Evolutionary conservation across 2,888 invertebrate species (phyloP).

Genomic region (Mantis religiosa): DNA sequence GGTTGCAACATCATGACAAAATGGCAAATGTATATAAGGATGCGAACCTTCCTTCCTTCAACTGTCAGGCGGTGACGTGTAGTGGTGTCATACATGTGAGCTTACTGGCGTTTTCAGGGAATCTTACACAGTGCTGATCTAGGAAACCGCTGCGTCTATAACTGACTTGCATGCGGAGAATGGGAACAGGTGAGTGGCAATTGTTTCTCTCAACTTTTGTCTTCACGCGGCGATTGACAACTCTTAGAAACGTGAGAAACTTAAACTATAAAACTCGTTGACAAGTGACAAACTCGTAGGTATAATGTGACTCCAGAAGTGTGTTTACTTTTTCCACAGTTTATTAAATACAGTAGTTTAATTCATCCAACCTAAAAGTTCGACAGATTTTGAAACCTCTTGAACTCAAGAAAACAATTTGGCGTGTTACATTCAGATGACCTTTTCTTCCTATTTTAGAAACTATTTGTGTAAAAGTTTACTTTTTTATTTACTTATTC

Average conservation of each 20-base stretch:
- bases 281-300: no score
- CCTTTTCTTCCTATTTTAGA: no score
- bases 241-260: conserved; percentile 12
- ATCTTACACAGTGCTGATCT: neutral
- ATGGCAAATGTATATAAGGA: conserved; percentile 24
- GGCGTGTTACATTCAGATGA: no score
- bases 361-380: no score
- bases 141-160: neutral
- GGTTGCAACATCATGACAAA: conserved; percentile 17
- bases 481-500: no score
- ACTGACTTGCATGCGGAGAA: conserved; percentile 50
- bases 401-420: no score
- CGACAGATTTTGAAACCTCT: no score
- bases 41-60: neutral
- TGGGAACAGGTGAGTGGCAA: conserved; percentile 63
- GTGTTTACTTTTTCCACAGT: no score
- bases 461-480: no score
- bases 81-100: neutral
- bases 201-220: neutral
- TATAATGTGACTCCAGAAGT: no score
- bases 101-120: neutral
- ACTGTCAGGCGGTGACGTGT: neutral
- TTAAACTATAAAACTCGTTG: neutral
- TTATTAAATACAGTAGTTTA: no score
- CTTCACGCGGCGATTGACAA: conserved; percentile 30